A percentile compares a stretch with the other conserved stretches of the same genome.
phyloP scores from a whole-genome alignment of 2,113 vertebrate genomes.

The Rostratula benghalensis region DNA sequence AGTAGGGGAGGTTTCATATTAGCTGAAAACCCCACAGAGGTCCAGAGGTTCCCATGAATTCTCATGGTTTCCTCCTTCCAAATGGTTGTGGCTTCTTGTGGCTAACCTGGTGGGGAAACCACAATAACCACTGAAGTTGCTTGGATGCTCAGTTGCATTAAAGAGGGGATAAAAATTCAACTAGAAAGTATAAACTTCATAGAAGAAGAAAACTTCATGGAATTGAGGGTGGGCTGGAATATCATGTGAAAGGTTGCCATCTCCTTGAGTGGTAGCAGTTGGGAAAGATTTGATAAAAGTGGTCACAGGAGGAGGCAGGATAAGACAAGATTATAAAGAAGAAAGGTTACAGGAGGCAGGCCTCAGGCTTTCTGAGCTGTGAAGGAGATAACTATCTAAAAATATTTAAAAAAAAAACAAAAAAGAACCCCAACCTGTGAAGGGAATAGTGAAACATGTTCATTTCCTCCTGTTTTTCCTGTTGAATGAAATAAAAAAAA shows the following conservation, averaged over 20 bases:
- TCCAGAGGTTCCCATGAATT: background rate
- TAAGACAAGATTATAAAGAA: background rate
- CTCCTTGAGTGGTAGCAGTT: background rate
- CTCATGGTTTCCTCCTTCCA: background rate
- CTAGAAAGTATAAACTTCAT: background rate
- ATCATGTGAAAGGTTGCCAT: background rate
- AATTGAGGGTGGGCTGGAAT: background rate
- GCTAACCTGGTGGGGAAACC: background rate
- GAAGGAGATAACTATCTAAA: slow-evolving; percentile 1
- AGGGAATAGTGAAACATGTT: background rate
- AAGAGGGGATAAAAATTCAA: slow-evolving; percentile 24
- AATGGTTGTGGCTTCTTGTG: background rate
- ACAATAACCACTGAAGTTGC: background rate
- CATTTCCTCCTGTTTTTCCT: background rate
- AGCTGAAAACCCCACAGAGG: background rate
- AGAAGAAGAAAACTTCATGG: background rate
- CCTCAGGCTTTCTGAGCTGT: slow-evolving; percentile 22
- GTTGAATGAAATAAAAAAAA: background rate
- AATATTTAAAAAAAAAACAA: background rate
- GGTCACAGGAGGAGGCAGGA: background rate
- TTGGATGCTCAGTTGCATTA: background rate
- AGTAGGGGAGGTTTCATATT: background rate
- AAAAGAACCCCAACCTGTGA: background rate
- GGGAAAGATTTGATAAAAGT: slow-evolving; percentile 5
- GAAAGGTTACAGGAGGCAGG: background rate